Evolutionary conservation across 1,140 invertebrate species (phyloP).

Genomic region (Monomorium pharaonis): DNA sequence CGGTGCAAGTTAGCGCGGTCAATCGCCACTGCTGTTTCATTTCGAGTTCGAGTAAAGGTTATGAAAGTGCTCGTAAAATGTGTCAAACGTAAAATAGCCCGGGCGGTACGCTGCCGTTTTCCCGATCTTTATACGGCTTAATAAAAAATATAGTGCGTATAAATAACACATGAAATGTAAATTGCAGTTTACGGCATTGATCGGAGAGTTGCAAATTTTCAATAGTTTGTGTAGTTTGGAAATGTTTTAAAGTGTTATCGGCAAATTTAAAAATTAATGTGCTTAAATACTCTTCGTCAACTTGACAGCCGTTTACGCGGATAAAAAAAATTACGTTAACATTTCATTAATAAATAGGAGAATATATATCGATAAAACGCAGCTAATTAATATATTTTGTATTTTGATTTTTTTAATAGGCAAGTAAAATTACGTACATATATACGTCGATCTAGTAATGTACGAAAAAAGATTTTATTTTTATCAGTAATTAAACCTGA

Average conservation of each 20-base stretch:
- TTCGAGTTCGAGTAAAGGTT: neutral
- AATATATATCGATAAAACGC: too few relatives aligned
- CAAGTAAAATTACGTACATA: neutral
- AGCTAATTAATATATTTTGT: neutral
- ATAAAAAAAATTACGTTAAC: neutral
- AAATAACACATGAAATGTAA: neutral
- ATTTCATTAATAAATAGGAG: too few relatives aligned
- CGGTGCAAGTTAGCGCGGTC: neutral
- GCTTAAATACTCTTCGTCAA: neutral
- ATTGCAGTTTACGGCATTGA: neutral
- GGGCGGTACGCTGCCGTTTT: neutral
- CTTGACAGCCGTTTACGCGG: neutral
- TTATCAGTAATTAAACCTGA: neutral
- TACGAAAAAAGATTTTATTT: neutral
- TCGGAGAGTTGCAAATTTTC: neutral
- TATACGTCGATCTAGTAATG: neutral
- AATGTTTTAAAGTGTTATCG: neutral
- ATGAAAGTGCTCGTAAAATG: conserved; percentile 33
- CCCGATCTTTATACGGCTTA: neutral
- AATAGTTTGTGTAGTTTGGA: neutral
- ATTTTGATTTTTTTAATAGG: neutral
- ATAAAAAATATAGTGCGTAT: neutral
- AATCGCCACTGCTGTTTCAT: conserved; percentile 23
- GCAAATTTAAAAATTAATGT: neutral
- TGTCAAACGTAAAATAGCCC: neutral